These are phyloP conservation scores for Aythya baeri DNA, from an alignment of 2,113 vertebrate species.

Conservation along the genomic window DNA sequence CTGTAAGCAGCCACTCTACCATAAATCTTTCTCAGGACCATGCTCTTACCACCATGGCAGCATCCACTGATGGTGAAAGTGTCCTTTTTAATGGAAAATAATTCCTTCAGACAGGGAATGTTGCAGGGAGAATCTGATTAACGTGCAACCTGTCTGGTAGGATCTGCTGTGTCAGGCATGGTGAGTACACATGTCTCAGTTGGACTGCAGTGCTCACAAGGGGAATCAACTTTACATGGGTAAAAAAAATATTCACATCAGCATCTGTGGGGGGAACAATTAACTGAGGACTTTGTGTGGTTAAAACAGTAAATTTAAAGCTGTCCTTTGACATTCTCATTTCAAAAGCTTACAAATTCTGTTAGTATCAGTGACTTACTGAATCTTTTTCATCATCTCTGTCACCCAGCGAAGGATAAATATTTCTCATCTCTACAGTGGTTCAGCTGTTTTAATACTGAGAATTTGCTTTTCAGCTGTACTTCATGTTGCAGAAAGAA, in stretches of 20 bases:
- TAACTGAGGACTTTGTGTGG: background rate
- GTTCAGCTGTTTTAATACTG: background rate
- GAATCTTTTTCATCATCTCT: background rate
- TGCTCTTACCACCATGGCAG: conserved; percentile 18
- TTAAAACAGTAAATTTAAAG: background rate
- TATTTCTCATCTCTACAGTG: background rate
- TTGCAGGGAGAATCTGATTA: background rate
- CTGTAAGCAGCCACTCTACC: conserved; percentile 33
- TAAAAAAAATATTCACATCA: background rate
- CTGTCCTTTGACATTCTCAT: background rate
- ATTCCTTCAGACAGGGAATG: background rate
- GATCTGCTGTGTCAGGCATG: background rate
- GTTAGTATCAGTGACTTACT: background rate
- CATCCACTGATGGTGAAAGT: conserved; percentile 23
- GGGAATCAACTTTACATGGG: background rate
- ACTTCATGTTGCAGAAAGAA: background rate
- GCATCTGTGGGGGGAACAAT: background rate
- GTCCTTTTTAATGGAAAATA: conserved; percentile 3
- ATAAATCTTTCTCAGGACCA: conserved; percentile 16
- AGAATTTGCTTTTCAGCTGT: background rate
- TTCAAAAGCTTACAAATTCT: background rate
- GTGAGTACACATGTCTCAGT: background rate
- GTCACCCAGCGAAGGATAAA: background rate
- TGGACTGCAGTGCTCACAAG: background rate
- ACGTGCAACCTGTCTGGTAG: background rate